Evolutionary conservation across 2,113 vertebrate genomes (phyloP).

Genomic region (Cichladusa arquata): DNA sequence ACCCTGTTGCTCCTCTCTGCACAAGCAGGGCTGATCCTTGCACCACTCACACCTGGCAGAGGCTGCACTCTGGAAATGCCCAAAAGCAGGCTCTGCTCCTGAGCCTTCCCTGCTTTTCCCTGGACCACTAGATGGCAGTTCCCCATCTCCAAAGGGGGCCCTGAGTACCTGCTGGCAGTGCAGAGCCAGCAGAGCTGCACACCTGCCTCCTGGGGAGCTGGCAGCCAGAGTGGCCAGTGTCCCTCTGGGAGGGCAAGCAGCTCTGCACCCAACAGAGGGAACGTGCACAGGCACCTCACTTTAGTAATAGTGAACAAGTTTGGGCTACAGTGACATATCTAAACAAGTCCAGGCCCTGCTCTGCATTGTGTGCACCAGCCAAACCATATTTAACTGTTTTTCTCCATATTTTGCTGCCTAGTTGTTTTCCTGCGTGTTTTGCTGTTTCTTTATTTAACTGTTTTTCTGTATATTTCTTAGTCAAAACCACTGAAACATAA

Average conservation of each 20-base stretch:
- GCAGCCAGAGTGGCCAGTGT: background rate
- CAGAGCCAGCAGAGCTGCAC: background rate
- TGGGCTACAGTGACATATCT: no score
- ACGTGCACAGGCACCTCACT: background rate
- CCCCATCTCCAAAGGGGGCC: background rate
- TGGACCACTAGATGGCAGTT: constrained; percentile 49
- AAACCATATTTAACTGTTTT: no score
- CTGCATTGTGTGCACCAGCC: no score
- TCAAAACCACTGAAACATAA: no score
- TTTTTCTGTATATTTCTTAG: no score
- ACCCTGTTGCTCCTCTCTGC: background rate
- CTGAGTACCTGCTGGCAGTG: background rate
- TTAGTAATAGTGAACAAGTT: no score
- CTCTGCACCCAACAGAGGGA: background rate
- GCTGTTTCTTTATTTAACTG: no score
- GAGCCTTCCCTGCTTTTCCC: background rate
- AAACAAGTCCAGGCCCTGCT: no score
- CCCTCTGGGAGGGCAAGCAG: background rate
- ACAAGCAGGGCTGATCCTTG: background rate
- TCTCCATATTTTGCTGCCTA: no score
- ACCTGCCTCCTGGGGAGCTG: background rate
- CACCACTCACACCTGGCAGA: background rate
- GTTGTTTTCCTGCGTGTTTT: no score
- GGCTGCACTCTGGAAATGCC: background rate
- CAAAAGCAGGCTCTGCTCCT: background rate